phyloP scores from a whole-genome alignment of 2,888 invertebrate species.

The Siphlonurus alternatus region DNA sequence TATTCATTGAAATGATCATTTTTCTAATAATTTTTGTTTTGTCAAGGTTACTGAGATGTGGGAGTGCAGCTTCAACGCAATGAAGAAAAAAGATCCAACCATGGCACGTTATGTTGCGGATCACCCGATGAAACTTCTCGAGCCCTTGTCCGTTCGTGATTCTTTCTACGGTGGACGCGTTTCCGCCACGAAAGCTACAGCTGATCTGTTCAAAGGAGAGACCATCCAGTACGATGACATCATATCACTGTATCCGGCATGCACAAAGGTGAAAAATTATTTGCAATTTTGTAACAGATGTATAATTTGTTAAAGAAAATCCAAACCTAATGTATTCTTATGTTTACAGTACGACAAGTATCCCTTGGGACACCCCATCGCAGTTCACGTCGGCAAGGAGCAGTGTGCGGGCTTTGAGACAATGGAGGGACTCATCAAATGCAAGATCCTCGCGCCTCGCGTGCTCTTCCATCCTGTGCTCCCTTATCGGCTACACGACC shows the following conservation, averaged over 20 bases:
- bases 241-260: not conserved
- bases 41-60: not conserved
- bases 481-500: not conserved
- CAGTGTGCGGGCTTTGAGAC: not conserved
- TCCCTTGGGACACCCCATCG: not conserved
- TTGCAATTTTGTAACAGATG: not conserved
- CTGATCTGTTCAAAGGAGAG: not conserved
- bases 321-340: not conserved
- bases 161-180: constrained; percentile 4
- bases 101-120: not conserved
- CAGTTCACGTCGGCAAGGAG: not conserved
- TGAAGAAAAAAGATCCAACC: not conserved
- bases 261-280: not conserved
- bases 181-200: not conserved
- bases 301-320: not conserved
- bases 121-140: not conserved
- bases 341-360: constrained; percentile 3
- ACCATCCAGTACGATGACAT: not conserved
- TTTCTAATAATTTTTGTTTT: not conserved
- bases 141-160: not conserved
- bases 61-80: not conserved
- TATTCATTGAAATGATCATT: too few species aligned
- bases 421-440: not conserved
- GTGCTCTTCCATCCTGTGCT: constrained; percentile 5
- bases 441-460: not conserved